Evolutionary conservation across 2,797 vertebrate genomes (phyloP).

Genomic region (Furcifer pardalis): DNA sequence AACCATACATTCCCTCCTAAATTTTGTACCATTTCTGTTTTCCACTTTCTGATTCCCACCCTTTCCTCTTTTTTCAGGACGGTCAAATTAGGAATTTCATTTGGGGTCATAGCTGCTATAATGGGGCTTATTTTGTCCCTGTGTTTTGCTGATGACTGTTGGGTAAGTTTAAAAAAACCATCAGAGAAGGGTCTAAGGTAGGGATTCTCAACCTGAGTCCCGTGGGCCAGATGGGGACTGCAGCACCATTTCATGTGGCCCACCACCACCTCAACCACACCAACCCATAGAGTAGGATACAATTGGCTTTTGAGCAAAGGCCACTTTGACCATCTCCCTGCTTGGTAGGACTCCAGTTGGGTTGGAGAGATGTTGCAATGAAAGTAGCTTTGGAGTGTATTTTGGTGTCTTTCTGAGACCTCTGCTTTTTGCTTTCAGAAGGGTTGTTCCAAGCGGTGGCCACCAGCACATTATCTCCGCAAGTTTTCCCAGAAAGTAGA

Average conservation of each 20-base stretch:
- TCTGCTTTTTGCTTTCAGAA: slow-evolving; percentile 71
- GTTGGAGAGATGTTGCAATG: too few relatives aligned
- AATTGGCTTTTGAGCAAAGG: too few relatives aligned
- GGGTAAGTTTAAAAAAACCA: slow-evolving; percentile 80
- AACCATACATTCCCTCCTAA: neutral
- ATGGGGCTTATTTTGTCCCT: slow-evolving; percentile 83
- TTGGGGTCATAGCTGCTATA: slow-evolving; percentile 82
- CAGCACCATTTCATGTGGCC: too few relatives aligned
- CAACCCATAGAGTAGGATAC: too few relatives aligned
- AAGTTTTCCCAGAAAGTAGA: slow-evolving; percentile 86
- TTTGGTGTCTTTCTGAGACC: neutral
- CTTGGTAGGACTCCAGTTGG: too few relatives aligned
- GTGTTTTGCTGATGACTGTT: slow-evolving; percentile 86
- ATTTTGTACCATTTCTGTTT: neutral
- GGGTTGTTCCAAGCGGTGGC: slow-evolving; percentile 80
- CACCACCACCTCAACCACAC: too few relatives aligned
- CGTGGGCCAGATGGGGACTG: too few relatives aligned
- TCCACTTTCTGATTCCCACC: neutral
- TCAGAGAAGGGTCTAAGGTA: too few relatives aligned
- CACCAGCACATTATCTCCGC: slow-evolving; percentile 76
- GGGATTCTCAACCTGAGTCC: too few relatives aligned
- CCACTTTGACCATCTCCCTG: too few relatives aligned
- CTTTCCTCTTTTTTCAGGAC: slow-evolving; percentile 70
- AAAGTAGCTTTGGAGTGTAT: neutral
- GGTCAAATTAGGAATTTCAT: slow-evolving; percentile 78